Percentiles rank a stretch among this genome's conserved stretches.
Conservation (phyloP, 2,888 invertebrate genomes). For the Operophtera brumata region DNA sequence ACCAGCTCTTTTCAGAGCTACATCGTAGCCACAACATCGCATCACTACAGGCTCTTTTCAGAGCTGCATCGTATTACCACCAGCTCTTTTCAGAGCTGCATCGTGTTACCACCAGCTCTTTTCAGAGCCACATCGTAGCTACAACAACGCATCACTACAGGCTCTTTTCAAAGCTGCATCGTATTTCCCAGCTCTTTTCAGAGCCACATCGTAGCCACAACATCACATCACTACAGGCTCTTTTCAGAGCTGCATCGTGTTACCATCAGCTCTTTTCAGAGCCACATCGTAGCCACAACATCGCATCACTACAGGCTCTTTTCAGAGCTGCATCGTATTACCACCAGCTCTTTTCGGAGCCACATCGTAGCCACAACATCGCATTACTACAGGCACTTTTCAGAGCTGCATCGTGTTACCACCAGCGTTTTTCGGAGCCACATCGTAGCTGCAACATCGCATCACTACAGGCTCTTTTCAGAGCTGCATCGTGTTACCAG, state of each 20-base stretch:
- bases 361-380: not conserved
- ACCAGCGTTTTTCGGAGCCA: too few relatives aligned
- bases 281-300: not conserved
- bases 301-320: conserved; percentile 14
- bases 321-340: conserved; percentile 16
- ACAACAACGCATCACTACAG: not conserved
- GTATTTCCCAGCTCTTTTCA: conserved; percentile 20
- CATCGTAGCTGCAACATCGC: too few relatives aligned
- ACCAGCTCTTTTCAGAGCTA: not conserved
- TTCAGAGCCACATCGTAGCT: not conserved
- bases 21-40: not conserved
- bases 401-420: not conserved
- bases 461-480: not conserved
- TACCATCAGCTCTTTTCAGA: conserved; percentile 19
- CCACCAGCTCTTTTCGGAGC: conserved; percentile 10
- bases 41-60: conserved; percentile 3
- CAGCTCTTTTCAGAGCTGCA: not conserved
- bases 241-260: conserved; percentile 21
- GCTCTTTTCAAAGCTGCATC: conserved; percentile 1
- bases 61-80: not conserved
- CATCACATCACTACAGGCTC: conserved; percentile 1
- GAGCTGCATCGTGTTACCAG: conserved; percentile 1
- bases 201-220: conserved; percentile 16
- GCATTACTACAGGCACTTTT: not conserved
- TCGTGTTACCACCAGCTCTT: not conserved